phyloP scores from a whole-genome alignment of 2,113 vertebrate species.

The Tragulus kanchil region DNA sequence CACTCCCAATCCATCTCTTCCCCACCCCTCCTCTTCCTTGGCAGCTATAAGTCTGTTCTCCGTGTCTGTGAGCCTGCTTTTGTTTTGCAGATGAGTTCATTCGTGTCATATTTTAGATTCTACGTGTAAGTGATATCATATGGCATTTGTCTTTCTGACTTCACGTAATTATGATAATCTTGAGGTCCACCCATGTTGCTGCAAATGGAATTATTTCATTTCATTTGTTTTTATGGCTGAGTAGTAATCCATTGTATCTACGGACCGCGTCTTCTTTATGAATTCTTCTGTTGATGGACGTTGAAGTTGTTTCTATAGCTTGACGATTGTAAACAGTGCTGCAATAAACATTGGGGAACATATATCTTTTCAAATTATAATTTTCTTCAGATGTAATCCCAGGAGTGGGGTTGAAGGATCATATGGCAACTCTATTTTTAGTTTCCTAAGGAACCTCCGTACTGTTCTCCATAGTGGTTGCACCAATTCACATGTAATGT shows the following conservation, averaged over 20 bases:
- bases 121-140: background rate
- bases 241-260: background rate
- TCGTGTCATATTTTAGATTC: background rate
- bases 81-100: background rate
- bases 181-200: background rate
- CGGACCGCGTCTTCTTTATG: background rate
- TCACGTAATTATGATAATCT: background rate
- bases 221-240: fast-evolving
- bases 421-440: background rate
- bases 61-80: background rate
- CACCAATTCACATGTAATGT: background rate
- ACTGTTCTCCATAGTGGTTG: background rate
- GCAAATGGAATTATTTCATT: background rate
- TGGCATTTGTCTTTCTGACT: background rate
- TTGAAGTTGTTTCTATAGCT: background rate
- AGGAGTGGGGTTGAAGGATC: background rate
- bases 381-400: background rate
- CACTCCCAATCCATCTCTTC: background rate
- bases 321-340: background rate
- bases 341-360: background rate
- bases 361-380: background rate
- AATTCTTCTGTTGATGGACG: background rate
- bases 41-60: background rate
- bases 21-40: background rate
- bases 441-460: background rate